Conservation (phyloP, 2,797 vertebrate species). For the Sebastes iracundus region DNA sequence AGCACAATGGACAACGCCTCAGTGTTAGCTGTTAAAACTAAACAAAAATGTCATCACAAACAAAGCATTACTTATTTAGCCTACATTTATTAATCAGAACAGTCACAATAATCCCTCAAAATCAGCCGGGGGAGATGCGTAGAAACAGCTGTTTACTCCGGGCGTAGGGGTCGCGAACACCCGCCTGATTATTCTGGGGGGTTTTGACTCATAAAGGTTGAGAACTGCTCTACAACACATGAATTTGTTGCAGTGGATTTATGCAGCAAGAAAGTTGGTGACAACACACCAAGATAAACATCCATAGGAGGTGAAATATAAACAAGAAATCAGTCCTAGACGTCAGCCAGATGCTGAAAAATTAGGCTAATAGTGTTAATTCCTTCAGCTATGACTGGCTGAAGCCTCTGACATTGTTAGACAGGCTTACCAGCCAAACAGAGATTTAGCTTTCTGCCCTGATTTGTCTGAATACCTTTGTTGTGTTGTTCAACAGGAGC, state of each 20-base stretch:
- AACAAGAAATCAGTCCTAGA: background rate
- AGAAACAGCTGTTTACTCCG: too few relatives aligned
- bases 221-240: too few relatives aligned
- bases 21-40: too few relatives aligned
- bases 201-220: too few relatives aligned
- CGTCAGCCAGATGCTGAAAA: background rate
- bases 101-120: too few relatives aligned
- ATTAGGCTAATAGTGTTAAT: background rate
- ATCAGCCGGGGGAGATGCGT: too few relatives aligned
- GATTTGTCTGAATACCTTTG: background rate
- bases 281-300: background rate
- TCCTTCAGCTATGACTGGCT: background rate
- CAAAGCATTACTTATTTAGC: too few relatives aligned
- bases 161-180: too few relatives aligned
- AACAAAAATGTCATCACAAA: too few relatives aligned
- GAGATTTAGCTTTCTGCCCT: background rate
- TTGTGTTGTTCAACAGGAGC: conserved; percentile 75
- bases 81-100: too few relatives aligned
- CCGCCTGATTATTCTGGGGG: too few relatives aligned
- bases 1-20: too few relatives aligned
- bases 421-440: background rate
- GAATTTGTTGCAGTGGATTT: background rate
- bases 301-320: background rate
- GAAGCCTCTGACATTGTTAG: background rate
- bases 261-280: background rate